Evolutionary conservation across 2,888 invertebrate genomes (phyloP).

Genomic region (Lucinisca nassula): DNA sequence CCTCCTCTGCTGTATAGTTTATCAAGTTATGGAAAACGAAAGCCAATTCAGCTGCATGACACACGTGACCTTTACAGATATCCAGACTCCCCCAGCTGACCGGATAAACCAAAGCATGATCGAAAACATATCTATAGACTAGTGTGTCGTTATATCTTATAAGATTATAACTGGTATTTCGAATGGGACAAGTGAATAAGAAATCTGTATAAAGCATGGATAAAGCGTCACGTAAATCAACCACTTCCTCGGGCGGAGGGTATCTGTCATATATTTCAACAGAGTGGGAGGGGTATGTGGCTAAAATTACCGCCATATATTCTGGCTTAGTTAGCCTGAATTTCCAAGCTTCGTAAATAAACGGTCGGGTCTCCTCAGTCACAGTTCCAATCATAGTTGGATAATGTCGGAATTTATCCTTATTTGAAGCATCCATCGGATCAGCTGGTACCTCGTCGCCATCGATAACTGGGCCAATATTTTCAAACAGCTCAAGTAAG

Average conservation of each 20-base stretch:
- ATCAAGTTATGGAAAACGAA: constrained; percentile 74
- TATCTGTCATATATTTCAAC: constrained; percentile 71
- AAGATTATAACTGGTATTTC: constrained; percentile 58
- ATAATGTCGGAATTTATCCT: constrained; percentile 70
- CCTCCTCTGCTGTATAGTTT: constrained; percentile 72
- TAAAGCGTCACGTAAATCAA: constrained; percentile 69
- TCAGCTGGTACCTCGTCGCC: constrained; percentile 73
- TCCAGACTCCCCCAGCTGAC: constrained; percentile 75
- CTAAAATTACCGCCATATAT: constrained; percentile 41
- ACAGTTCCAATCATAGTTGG: constrained; percentile 81
- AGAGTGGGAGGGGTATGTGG: constrained; percentile 47
- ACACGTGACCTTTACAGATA: constrained; percentile 80
- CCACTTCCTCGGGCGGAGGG: constrained; percentile 55
- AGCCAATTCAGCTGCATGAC: constrained; percentile 82
- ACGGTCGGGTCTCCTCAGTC: constrained; percentile 79
- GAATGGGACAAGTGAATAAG: constrained; percentile 77
- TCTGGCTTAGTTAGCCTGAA: constrained; percentile 26
- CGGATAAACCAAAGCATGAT: constrained; percentile 74
- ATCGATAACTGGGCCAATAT: constrained; percentile 81
- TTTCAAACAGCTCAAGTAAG: constrained; percentile 79
- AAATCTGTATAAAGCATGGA: constrained; percentile 75
- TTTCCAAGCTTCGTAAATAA: constrained; percentile 75
- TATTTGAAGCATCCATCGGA: constrained; percentile 67
- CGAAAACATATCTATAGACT: constrained; percentile 77
- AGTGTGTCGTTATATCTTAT: not conserved